Base-by-base conservation (phyloP, 2,888 invertebrate species). In the Hofmannophila pseudospretella region DNA sequence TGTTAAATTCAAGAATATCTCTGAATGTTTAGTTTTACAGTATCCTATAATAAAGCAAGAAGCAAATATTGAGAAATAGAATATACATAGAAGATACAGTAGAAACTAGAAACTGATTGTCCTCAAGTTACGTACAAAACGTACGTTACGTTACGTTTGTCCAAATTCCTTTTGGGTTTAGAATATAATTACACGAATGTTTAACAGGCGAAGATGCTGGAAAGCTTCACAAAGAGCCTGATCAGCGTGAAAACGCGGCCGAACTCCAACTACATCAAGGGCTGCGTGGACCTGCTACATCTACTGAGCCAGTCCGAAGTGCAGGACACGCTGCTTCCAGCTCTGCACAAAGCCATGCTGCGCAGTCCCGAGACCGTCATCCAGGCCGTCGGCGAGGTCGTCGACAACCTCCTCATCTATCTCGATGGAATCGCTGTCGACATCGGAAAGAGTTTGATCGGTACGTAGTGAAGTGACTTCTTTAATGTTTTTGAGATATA, bases 311-410 rank as follows among this genome's bases (percentile, higher is more conserved):
- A 89, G 42, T 88, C 88, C 0, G 94, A 94, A 34, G 95, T 97
- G 54, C 91, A 93, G 58, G 89, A 88, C 30, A 82, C 82, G 4
- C 71, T 98, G 28, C 81, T 97, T 42, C 97, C 98, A 0, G 93
- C 96, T 1, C 82, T 97, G 36, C 95, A 96, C 69, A 96, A 97
- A 69, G 92, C 96, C 11, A 93, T 98, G 91, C 85, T 99, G 16
- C 87, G 99, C 34, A 97, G 95, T 78, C 98, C 99, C 0, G 99
- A 99, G 88, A 91, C 96, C 35, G 93, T 95, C 44, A 88, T 97
- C 11, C 91, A 94, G 67, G 91, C 92, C 10, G 93, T 97, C 23
- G 94, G 94, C 0, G 88, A 92, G 32, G 91, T 97, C 41, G 75
- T 97, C 13, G 88, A 89, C 4, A 91, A 91, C 35, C 66, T 96